Evolutionary conservation across 2,888 invertebrate species (phyloP).

Genomic region (Lasioglossum figueresi): DNA sequence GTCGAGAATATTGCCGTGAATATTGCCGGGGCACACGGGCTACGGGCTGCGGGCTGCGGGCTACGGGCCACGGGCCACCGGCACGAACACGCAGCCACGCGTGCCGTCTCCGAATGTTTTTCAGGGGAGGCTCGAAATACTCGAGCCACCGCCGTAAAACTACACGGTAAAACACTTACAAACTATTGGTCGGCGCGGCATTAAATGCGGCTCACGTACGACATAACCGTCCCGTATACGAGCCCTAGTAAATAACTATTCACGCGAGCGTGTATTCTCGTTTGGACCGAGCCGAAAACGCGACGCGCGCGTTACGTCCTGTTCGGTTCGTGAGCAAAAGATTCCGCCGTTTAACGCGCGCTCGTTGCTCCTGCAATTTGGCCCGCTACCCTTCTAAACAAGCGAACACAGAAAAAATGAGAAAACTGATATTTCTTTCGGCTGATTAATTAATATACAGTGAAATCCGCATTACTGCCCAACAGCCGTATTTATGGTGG

Average conservation of each 20-base stretch:
- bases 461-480: too few species aligned
- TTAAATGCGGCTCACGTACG: slow-evolving; percentile 70
- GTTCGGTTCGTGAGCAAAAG: slow-evolving; percentile 26
- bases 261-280: slow-evolving; percentile 56
- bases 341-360: background rate
- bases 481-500: too few species aligned
- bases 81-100: slow-evolving; percentile 42
- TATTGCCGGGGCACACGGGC: slow-evolving; percentile 62
- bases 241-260: slow-evolving; percentile 66
- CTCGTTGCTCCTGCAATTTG: background rate
- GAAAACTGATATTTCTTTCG: background rate
- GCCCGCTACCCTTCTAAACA: background rate
- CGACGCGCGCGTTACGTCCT: slow-evolving; percentile 49
- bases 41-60: background rate
- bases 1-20: slow-evolving; percentile 73
- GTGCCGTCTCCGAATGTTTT: slow-evolving; percentile 61
- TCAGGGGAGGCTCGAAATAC: slow-evolving; percentile 63
- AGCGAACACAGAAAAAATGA: background rate
- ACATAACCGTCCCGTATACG: slow-evolving; percentile 63
- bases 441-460: background rate
- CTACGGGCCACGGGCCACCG: slow-evolving; percentile 10
- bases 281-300: slow-evolving; percentile 55
- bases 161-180: slow-evolving; percentile 72
- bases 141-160: slow-evolving; percentile 65
- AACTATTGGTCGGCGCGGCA: slow-evolving; percentile 67